phyloP scores from a whole-genome alignment of 2,888 invertebrate genomes.

The Ectropis crepuscularia region DNA sequence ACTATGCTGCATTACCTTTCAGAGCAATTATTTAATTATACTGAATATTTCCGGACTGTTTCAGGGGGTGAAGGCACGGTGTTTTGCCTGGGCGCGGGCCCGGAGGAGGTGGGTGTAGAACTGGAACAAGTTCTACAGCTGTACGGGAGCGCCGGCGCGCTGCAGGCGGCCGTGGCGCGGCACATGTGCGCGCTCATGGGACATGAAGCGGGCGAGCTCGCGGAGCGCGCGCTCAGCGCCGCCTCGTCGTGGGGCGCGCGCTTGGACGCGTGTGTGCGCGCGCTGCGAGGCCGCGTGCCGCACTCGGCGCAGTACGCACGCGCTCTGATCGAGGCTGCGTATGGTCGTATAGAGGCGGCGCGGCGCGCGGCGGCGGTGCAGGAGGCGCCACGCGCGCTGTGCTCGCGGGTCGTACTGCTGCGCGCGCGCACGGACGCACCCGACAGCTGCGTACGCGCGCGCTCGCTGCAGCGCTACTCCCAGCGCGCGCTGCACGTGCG shows the following conservation, averaged over 20 bases:
- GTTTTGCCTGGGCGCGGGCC: conserved; percentile 60
- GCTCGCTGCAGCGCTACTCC: conserved; percentile 43
- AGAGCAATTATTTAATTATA: too few species aligned
- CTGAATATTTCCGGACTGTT: too few species aligned
- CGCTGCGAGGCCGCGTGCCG: conserved; percentile 53
- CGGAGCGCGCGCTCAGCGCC: conserved; percentile 37
- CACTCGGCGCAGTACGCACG: conserved; percentile 62
- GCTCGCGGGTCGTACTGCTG: conserved; percentile 52
- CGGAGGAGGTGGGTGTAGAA: conserved; percentile 50
- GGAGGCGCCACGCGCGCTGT: conserved; percentile 41
- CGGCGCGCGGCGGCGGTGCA: conserved; percentile 38
- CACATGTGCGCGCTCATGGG: conserved; percentile 61
- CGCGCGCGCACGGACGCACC: conserved; percentile 42
- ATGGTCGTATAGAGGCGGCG: conserved; percentile 46
- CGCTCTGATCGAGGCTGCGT: conserved; percentile 52
- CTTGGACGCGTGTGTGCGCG: conserved; percentile 50
- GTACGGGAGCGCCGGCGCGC: conserved; percentile 47
- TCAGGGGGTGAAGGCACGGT: conserved; percentile 51
- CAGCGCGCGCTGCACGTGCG: conserved; percentile 47
- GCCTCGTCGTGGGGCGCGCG: conserved; percentile 47
- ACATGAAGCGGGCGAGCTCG: conserved; percentile 18
- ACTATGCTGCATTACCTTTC: too few species aligned
- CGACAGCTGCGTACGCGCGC: conserved; percentile 25
- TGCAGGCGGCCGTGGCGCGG: conserved; percentile 55
- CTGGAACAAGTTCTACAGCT: conserved; percentile 50